These are phyloP conservation scores for Platanista minor DNA, from an alignment of 2,113 vertebrate species.

Conservation along the genomic window DNA sequence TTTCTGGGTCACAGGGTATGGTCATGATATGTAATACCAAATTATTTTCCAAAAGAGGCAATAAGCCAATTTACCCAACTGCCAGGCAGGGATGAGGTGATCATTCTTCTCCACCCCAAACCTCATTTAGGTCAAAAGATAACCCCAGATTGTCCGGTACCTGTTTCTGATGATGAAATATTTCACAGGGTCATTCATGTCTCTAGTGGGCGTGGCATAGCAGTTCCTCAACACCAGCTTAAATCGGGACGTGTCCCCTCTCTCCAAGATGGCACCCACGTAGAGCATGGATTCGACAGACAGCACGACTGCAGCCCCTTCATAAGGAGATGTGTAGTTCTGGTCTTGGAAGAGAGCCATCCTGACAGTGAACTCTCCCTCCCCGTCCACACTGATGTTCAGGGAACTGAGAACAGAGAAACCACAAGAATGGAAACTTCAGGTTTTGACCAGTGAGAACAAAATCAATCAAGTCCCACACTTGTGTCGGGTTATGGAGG, in stretches of 20 bases:
- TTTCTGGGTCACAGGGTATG: not conserved
- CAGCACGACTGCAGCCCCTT: slow-evolving; percentile 13
- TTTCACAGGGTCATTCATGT: slow-evolving; percentile 54
- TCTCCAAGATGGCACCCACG: slow-evolving; percentile 55
- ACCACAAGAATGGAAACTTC: not conserved
- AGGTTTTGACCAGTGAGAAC: not conserved
- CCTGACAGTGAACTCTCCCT: slow-evolving; percentile 62
- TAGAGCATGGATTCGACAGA: slow-evolving; percentile 55
- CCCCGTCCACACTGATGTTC: slow-evolving; percentile 47
- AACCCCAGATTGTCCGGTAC: not conserved
- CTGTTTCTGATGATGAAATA: slow-evolving; percentile 76
- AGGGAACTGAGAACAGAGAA: slow-evolving; percentile 48
- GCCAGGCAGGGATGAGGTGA: not conserved
- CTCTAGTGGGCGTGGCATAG: slow-evolving; percentile 65
- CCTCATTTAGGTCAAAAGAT: not conserved
- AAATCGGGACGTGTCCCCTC: slow-evolving; percentile 54
- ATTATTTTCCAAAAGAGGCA: not conserved
- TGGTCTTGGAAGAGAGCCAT: slow-evolving; percentile 75
- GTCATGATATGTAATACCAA: not conserved
- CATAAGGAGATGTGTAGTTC: slow-evolving; percentile 53
- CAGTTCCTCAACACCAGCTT: slow-evolving; percentile 69
- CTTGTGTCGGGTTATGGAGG: not conserved
- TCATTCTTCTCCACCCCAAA: not conserved
- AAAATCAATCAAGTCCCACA: not conserved
- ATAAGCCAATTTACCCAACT: not conserved